These are phyloP conservation scores for Parotia lawesii DNA, from an alignment of 2,113 vertebrate genomes.

Conservation along the genomic window DNA sequence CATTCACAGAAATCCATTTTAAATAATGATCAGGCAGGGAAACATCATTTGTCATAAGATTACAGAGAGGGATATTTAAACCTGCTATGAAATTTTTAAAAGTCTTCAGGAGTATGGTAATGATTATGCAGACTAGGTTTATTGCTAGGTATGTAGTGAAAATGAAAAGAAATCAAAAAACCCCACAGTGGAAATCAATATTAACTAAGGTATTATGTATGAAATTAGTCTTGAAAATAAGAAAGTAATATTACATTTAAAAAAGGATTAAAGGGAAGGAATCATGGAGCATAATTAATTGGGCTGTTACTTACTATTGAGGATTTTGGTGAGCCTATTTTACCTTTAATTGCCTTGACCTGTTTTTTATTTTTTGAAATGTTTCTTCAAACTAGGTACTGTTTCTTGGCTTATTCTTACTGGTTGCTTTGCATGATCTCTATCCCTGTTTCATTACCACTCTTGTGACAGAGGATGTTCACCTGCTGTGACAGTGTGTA, in stretches of 20 bases:
- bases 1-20: neutral
- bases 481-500: neutral
- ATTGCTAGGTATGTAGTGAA: neutral
- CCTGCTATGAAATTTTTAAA: neutral
- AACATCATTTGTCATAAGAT: neutral
- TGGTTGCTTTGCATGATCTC: neutral
- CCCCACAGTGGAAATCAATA: neutral
- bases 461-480: neutral
- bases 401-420: neutral
- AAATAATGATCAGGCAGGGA: neutral
- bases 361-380: neutral
- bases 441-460: neutral
- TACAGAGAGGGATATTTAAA: slow-evolving; percentile 1
- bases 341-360: neutral
- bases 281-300: neutral
- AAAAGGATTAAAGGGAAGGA: neutral
- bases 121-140: neutral
- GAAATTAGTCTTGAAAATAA: slow-evolving; percentile 5
- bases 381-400: neutral
- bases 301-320: neutral
- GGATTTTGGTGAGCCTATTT: neutral
- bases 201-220: slow-evolving; percentile 26
- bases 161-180: neutral
- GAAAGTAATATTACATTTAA: neutral
- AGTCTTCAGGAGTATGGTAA: neutral